Percentiles rank a stretch among this genome's conserved stretches.
phyloP scores from a whole-genome alignment of 1,140 invertebrate genomes.

The Drosophila ironensis region DNA sequence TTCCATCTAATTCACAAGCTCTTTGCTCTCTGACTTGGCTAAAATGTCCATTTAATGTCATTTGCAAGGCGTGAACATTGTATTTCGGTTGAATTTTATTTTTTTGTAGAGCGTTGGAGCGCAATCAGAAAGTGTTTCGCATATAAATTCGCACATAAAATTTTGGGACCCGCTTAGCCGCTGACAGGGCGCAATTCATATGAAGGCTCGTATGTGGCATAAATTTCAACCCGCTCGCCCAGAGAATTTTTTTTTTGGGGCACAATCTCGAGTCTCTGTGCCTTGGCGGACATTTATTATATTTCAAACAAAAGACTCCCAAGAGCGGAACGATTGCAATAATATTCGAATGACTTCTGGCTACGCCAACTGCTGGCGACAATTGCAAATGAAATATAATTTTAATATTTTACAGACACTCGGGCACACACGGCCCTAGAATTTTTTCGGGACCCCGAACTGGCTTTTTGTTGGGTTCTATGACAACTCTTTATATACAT shows the following conservation, averaged over 20 bases:
- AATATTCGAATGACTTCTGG: conserved; percentile 7
- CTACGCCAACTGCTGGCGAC: conserved; percentile 54
- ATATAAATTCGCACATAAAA: conserved; percentile 54
- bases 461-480: conserved; percentile 10
- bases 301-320: conserved; percentile 46
- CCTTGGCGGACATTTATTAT: conserved; percentile 65
- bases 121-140: conserved; percentile 52
- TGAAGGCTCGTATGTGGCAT: conserved; percentile 52
- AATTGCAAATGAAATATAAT: conserved; percentile 80
- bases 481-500: not conserved
- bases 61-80: conserved; percentile 26
- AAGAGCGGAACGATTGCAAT: conserved; percentile 33
- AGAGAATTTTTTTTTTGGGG: conserved; percentile 19
- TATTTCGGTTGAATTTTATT: too few species aligned
- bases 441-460: conserved; percentile 31
- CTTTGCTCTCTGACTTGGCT: conserved; percentile 7
- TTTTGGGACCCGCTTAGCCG: conserved; percentile 55
- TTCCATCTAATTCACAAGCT: conserved; percentile 19
- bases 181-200: conserved; percentile 61
- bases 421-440: conserved; percentile 21
- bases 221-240: conserved; percentile 51
- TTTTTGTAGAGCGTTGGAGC: not conserved
- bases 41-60: conserved; percentile 47
- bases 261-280: conserved; percentile 20
- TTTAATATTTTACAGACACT: conserved; percentile 75